phyloP scores from a whole-genome alignment of 2,888 invertebrate genomes.

The Tanytarsus gracilentus region DNA sequence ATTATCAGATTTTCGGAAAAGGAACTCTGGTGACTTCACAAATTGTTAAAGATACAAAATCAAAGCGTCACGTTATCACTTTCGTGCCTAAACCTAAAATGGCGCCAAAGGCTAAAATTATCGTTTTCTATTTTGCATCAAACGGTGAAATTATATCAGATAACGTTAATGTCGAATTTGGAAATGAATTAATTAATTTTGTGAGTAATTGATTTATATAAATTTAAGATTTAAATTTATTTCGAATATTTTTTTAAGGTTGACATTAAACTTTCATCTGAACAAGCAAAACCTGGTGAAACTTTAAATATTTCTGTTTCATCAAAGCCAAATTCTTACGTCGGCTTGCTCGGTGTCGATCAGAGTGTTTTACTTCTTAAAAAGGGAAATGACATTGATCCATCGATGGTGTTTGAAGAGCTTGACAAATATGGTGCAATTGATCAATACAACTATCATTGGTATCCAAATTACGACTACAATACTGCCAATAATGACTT shows the following conservation, averaged over 20 bases:
- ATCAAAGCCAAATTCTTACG: slow-evolving; percentile 70
- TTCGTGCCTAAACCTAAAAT: neutral
- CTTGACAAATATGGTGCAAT: neutral
- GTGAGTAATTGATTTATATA: slow-evolving; percentile 29
- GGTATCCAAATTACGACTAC: neutral
- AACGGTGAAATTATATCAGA: slow-evolving; percentile 71
- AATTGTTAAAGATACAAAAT: slow-evolving; percentile 45
- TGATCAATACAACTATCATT: neutral
- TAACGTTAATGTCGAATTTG: slow-evolving; percentile 67
- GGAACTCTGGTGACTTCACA: slow-evolving; percentile 73
- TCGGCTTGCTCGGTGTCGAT: slow-evolving; percentile 75
- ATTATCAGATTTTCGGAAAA: slow-evolving; percentile 69
- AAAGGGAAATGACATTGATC: slow-evolving; percentile 53
- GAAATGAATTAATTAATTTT: slow-evolving; percentile 60
- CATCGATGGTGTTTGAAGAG: neutral
- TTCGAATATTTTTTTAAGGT: slow-evolving; percentile 29
- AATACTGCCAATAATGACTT: neutral
- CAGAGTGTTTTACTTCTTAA: slow-evolving; percentile 59
- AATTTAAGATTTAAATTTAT: neutral
- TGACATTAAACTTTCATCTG: slow-evolving; percentile 35
- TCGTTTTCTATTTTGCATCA: slow-evolving; percentile 61
- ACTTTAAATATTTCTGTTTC: slow-evolving; percentile 64
- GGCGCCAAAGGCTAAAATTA: slow-evolving; percentile 59
- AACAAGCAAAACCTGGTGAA: slow-evolving; percentile 59
- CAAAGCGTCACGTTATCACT: neutral